Percentiles rank a stretch among this genome's conserved stretches.
These are phyloP conservation scores for Euspilapteryx auroguttella DNA, from an alignment of 2,888 invertebrate species.

Conservation along the genomic window DNA sequence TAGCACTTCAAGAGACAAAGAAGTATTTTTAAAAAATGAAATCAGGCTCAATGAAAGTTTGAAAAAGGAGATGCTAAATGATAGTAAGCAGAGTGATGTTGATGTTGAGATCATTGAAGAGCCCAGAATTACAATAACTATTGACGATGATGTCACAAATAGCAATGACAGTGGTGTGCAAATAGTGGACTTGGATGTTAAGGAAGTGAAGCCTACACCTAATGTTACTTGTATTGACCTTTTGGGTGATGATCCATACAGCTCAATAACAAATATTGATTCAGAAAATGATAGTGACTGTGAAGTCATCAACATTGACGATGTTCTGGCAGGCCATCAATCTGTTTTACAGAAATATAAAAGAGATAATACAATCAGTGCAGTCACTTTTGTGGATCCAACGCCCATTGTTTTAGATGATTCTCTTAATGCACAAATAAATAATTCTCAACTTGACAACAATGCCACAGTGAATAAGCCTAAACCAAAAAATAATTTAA, in stretches of 20 bases:
- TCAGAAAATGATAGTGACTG: conserved; percentile 5
- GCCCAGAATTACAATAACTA: conserved; percentile 13
- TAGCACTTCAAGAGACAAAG: conserved; percentile 22
- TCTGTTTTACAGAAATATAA: conserved; percentile 12
- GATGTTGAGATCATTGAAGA: conserved; percentile 13
- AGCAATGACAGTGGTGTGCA: not conserved
- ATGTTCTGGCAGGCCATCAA: conserved; percentile 18
- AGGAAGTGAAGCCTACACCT: conserved; percentile 1
- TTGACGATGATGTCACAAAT: conserved; percentile 9
- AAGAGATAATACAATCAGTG: conserved; percentile 6
- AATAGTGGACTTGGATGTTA: not conserved
- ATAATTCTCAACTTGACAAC: too few species aligned
- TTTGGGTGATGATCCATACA: conserved; percentile 10
- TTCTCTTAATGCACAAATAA: not conserved
- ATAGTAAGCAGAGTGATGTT: conserved; percentile 6
- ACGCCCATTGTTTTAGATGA: too few species aligned
- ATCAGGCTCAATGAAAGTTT: conserved; percentile 17
- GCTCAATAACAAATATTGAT: conserved; percentile 6
- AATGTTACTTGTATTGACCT: not conserved
- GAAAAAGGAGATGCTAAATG: not conserved
- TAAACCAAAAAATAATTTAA: too few species aligned
- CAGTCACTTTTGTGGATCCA: conserved; percentile 10
- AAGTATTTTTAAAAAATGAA: conserved; percentile 21
- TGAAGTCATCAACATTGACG: conserved; percentile 20
- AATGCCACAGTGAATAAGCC: too few species aligned